Conservation (phyloP, 1,140 invertebrate genomes). For the Calosoma granatense region DNA sequence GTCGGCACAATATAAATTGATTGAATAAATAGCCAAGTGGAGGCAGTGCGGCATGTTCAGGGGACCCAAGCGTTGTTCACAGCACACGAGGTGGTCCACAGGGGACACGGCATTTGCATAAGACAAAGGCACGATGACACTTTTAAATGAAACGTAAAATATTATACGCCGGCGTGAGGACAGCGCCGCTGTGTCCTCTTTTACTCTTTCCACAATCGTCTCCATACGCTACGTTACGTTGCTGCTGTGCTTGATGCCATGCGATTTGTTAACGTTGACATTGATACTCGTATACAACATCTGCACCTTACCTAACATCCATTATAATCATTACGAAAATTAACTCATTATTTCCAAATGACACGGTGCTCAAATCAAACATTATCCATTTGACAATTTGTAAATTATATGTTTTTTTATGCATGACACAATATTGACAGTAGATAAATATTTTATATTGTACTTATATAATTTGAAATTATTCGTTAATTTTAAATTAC, state of each 20-base stretch:
- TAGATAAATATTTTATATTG: too few species aligned
- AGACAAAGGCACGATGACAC: constrained; percentile 4
- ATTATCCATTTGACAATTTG: too few species aligned
- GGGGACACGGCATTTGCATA: background rate
- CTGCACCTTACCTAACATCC: too few species aligned
- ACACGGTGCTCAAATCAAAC: too few species aligned
- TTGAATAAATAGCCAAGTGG: background rate
- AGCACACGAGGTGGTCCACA: background rate
- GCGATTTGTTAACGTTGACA: too few species aligned
- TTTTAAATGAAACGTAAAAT: constrained; percentile 2
- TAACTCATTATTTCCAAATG: too few species aligned
- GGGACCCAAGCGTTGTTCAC: background rate
- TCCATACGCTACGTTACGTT: background rate
- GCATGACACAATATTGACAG: too few species aligned
- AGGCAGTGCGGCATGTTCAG: background rate
- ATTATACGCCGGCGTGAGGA: background rate
- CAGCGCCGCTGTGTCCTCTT: background rate
- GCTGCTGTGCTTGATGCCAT: background rate
- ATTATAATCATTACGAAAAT: too few species aligned
- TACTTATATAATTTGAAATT: too few species aligned
- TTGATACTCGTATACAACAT: too few species aligned
- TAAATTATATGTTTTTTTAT: too few species aligned
- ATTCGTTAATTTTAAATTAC: too few species aligned
- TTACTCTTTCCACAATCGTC: background rate
- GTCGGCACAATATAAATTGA: background rate